Evolutionary conservation across 2,113 vertebrate genomes (phyloP), one percentile per base, ranked within the genome.

Genomic region (Onychostruthus taczanowskii): DNA sequence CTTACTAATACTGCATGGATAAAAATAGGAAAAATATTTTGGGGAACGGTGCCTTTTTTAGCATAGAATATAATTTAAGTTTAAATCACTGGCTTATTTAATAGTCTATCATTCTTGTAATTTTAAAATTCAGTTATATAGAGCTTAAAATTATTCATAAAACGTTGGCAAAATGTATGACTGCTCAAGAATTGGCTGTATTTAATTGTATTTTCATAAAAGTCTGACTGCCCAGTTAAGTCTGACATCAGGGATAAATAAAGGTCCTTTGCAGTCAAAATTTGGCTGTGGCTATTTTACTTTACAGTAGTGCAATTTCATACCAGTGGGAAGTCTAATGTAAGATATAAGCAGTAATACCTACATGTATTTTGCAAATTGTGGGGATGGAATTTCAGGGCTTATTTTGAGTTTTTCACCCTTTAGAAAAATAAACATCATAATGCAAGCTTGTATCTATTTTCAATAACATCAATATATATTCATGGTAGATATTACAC

Each of bases 11-110:
- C 15, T 50, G 11, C 33, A 31, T 12, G 18, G 3, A 16, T 69
- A 37, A 56, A 76, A 75, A 4, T 21, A 2, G 28, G 37, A 50
- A 76, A 63, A 52, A 5, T 47, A 16, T 33, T 68, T 75, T 27
- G 2, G 3, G 2, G 13, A 56, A 4, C 6, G 47, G 11, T 39
- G 3, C 0, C 0, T 2, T 30, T 70, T 89, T 77, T 62, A 41
- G 3, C 15, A 53, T 18, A 11, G 7, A 26, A 8, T 14, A 31
- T 39, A 5, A 59, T 56, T 72, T 81, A 7, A 67, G 4, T 49
- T 66, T 86, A 86, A 69, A 87, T 86, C 28, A 33, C 11, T 52
- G 18, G 1, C 22, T 66, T 87, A 7, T 75, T 62, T 70, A 35
- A 58, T 27, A 37, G 4, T 46, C 20, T 58, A 16, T 49, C 44